phyloP scores from a whole-genome alignment of 2,113 vertebrate genomes.

The Chrysemys picta region DNA sequence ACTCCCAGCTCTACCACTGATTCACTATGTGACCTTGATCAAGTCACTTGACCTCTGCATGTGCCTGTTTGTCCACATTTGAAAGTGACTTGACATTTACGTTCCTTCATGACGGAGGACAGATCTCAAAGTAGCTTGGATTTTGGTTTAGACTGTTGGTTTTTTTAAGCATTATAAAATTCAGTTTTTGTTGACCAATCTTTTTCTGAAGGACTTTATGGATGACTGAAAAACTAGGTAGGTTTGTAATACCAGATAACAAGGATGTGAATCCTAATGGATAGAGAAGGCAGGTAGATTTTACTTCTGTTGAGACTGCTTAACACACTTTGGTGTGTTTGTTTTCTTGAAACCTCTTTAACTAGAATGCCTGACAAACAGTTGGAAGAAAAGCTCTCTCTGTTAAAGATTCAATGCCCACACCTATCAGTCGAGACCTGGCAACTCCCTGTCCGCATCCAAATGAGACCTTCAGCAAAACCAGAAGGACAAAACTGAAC shows the following conservation, averaged over 20 bases:
- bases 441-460: not conserved
- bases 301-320: not conserved
- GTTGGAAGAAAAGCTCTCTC: not conserved
- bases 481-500: not conserved
- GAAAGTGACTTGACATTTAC: rapidly evolving
- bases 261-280: not conserved
- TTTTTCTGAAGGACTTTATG: not conserved
- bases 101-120: rapidly evolving
- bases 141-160: not conserved
- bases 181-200: not conserved
- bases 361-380: not conserved
- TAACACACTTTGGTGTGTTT: rapidly evolving
- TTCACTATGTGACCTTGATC: rapidly evolving
- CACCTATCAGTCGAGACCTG: not conserved
- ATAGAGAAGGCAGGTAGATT: not conserved
- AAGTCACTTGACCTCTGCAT: rapidly evolving
- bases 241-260: not conserved
- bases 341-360: not conserved
- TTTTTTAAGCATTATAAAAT: not conserved
- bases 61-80: rapidly evolving
- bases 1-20: rapidly evolving
- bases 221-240: not conserved
- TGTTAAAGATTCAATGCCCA: not conserved
- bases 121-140: not conserved
- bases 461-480: not conserved